Base-by-base conservation (phyloP, 2,113 vertebrate species). In the Progne subis region DNA sequence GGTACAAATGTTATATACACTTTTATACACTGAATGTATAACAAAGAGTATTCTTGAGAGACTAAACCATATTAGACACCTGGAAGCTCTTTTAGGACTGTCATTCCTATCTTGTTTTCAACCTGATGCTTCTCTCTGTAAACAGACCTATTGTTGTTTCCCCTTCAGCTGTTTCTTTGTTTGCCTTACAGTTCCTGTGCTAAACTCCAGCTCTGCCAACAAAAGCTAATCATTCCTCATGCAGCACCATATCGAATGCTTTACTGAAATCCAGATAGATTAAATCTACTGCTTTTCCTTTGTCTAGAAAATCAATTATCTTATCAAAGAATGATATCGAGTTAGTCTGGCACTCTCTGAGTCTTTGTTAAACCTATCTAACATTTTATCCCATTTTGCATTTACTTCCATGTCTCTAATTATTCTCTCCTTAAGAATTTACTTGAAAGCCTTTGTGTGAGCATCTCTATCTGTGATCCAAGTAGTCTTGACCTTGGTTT, bases 231-330 rank as follows among this genome's bases (percentile, higher is more conserved):
- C 46, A 84, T 92, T 92, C 89, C 81, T 94, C 64, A 44, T 60
- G 72, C 83, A 82, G 37, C 49, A 95, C 92, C 7, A 0, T 75
- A 91, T 94, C 69, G 3, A 96, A 95, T 87, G 88, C 52, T 94
- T 95, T 94, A 78, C 88, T 94, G 86, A 96, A 89, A 94, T 82
- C 69, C 86, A 89, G 65, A 84, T 84, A 89, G 86, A 95, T 95
- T 93, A 95, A 55, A 97, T 96, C 91, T 95, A 41, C 80, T 82
- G 92, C 86, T 65, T 94, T 94, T 84, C 49, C 49, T 96, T 95
- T 92, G 94, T 92, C 91, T 94, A 92, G 80, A 94, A 96, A 95
- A 95, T 96, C 95, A 95, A 94, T 96, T 97, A 94, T 75, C 89
- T 94, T 96, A 96, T 91, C 80, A 95, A 94, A 89, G 83, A 88